These are phyloP conservation scores for Andricus quercusramuli DNA, from an alignment of 2,888 invertebrate species.

Conservation along the genomic window DNA sequence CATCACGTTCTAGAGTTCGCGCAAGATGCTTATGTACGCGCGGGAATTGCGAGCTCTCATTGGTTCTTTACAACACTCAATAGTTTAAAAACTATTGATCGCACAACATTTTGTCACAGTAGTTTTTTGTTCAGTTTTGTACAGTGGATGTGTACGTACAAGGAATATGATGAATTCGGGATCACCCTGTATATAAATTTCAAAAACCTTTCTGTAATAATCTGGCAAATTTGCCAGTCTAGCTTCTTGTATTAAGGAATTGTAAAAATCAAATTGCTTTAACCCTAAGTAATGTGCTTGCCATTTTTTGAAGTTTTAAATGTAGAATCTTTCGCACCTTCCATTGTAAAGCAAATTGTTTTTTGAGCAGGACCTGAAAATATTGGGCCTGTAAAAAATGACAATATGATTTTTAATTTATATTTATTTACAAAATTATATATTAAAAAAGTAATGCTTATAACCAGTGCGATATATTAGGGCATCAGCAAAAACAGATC, in stretches of 20 bases:
- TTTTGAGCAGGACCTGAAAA: constrained; percentile 82
- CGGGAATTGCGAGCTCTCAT: too few relatives aligned
- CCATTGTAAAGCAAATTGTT: constrained; percentile 82
- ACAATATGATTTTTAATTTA: neutral
- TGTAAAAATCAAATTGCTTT: constrained; percentile 78
- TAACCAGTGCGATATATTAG: constrained; percentile 89
- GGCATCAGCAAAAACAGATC: constrained; percentile 82
- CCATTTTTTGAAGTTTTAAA: constrained; percentile 78
- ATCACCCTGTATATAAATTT: too few relatives aligned
- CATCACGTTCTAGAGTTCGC: too few relatives aligned
- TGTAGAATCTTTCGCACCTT: constrained; percentile 82
- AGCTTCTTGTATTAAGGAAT: constrained; percentile 75
- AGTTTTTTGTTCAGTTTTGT: too few relatives aligned
- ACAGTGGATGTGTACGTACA: too few relatives aligned
- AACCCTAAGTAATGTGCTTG: constrained; percentile 77
- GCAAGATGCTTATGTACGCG: too few relatives aligned
- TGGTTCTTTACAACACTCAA: too few relatives aligned
- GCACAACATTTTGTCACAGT: too few relatives aligned
- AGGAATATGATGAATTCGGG: too few relatives aligned
- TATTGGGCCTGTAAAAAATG: constrained; percentile 81
- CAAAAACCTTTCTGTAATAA: constrained; percentile 64
- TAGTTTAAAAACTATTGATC: too few relatives aligned
- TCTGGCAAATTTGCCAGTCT: constrained; percentile 74
- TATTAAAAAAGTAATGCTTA: constrained; percentile 58
- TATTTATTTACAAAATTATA: too few relatives aligned